A percentile compares a stretch with the other conserved stretches of the same genome.
phyloP scores from a whole-genome alignment of 2,888 invertebrate genomes.

The Osmoderma eremita region DNA sequence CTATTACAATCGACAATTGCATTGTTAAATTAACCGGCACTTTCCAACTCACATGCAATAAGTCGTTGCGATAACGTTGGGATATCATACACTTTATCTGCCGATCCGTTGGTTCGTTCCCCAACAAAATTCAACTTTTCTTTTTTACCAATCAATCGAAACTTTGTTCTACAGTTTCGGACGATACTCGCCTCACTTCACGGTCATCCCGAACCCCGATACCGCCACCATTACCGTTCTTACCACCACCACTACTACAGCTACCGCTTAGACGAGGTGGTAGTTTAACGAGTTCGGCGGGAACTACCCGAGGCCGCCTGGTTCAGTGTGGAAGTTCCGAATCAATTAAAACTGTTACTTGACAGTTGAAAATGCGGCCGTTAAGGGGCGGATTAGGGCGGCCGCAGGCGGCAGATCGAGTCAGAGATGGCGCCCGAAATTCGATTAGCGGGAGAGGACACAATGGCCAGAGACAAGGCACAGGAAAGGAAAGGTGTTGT shows the following conservation, averaged over 20 bases:
- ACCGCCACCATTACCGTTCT: background rate
- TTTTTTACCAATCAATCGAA: conserved; percentile 32
- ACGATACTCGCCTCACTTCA: conserved; percentile 1
- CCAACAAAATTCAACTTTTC: conserved; percentile 8
- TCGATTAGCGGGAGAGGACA: conserved; percentile 56
- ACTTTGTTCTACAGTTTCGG: conserved; percentile 31
- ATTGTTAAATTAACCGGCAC: too few relatives aligned
- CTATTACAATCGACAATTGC: too few relatives aligned
- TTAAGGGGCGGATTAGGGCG: conserved; percentile 45
- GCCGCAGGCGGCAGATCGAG: conserved; percentile 48
- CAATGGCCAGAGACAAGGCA: conserved; percentile 46
- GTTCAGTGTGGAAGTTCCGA: conserved; percentile 42
- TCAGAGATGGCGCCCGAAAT: conserved; percentile 57
- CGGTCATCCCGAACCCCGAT: background rate
- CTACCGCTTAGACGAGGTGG: conserved; percentile 1
- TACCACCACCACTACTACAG: background rate
- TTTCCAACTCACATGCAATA: background rate
- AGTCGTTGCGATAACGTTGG: conserved; percentile 12
- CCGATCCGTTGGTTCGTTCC: background rate
- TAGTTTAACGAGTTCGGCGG: conserved; percentile 49
- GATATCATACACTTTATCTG: conserved; percentile 2
- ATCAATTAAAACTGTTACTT: conserved; percentile 52
- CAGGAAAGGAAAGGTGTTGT: conserved; percentile 50
- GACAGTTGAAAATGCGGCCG: conserved; percentile 50
- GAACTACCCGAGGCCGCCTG: conserved; percentile 14